These are phyloP conservation scores for Pseudolycoriella hygida DNA, from an alignment of 2,888 invertebrate genomes.

Conservation along the genomic window DNA sequence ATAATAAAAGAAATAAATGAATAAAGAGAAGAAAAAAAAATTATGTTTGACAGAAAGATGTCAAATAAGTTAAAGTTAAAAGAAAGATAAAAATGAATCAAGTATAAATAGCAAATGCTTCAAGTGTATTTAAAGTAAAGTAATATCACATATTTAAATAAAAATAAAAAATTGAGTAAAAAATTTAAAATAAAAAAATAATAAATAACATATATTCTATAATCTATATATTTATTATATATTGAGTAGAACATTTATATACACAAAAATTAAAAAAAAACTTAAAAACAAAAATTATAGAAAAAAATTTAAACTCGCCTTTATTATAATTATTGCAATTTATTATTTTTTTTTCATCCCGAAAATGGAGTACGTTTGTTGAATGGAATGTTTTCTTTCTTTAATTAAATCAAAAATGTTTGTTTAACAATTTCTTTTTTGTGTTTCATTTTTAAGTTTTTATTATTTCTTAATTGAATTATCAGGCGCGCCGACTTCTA, in stretches of 20 bases:
- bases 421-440: too few relatives aligned
- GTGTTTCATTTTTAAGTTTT: too few relatives aligned
- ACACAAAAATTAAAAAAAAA: neutral
- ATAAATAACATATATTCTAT: neutral
- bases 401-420: too few relatives aligned
- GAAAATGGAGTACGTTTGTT: too few relatives aligned
- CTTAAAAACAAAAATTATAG: conserved; percentile 7
- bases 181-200: neutral
- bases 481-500: too few relatives aligned
- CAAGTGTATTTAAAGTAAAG: conserved; percentile 1
- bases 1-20: neutral
- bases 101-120: neutral
- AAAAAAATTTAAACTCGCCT: conserved; percentile 7
- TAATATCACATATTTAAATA: conserved; percentile 4
- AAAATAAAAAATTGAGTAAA: neutral
- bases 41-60: neutral
- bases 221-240: too few relatives aligned
- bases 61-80: neutral
- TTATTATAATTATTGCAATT: too few relatives aligned
- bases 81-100: neutral
- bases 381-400: too few relatives aligned
- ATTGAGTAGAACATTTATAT: too few relatives aligned
- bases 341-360: too few relatives aligned
- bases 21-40: neutral
- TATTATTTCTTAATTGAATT: too few relatives aligned